These are phyloP conservation scores for Litoditis marina DNA, from an alignment of 2,888 invertebrate species.

Conservation along the genomic window DNA sequence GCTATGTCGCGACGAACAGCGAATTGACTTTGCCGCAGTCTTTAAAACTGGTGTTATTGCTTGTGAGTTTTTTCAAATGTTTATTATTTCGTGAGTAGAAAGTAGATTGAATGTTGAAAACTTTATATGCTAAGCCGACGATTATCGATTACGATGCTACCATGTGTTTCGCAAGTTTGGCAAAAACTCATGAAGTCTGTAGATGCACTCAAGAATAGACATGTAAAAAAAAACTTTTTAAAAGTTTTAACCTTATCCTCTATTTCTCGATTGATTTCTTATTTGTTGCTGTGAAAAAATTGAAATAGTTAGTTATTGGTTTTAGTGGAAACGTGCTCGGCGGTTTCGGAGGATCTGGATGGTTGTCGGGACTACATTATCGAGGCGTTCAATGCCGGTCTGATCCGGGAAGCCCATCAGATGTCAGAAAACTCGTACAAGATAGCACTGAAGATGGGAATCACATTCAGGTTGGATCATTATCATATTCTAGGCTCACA, in stretches of 20 bases:
- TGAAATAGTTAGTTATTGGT: background rate
- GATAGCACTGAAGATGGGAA: constrained; percentile 10
- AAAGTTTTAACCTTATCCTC: too few species aligned
- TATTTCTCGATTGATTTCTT: too few species aligned
- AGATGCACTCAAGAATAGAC: too few species aligned
- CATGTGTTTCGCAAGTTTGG: too few species aligned
- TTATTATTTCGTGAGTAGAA: too few species aligned
- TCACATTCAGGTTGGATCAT: constrained; percentile 2
- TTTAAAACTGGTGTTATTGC: background rate
- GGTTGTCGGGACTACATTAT: background rate
- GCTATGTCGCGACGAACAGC: constrained; percentile 2
- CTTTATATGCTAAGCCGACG: background rate
- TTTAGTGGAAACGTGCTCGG: constrained; percentile 7
- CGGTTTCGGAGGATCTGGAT: constrained; percentile 12
- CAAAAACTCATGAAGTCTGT: too few species aligned
- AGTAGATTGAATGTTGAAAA: background rate
- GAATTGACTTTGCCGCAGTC: background rate
- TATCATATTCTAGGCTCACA: background rate
- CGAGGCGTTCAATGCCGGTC: constrained; percentile 11
- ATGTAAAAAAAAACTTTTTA: too few species aligned
- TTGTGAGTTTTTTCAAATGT: background rate
- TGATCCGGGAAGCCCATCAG: background rate
- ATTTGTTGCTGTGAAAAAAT: too few species aligned
- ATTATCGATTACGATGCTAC: too few species aligned
- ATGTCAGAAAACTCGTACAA: background rate